Base-by-base conservation (phyloP, 2,113 vertebrate genomes). In the Megatriorchis doriae region DNA sequence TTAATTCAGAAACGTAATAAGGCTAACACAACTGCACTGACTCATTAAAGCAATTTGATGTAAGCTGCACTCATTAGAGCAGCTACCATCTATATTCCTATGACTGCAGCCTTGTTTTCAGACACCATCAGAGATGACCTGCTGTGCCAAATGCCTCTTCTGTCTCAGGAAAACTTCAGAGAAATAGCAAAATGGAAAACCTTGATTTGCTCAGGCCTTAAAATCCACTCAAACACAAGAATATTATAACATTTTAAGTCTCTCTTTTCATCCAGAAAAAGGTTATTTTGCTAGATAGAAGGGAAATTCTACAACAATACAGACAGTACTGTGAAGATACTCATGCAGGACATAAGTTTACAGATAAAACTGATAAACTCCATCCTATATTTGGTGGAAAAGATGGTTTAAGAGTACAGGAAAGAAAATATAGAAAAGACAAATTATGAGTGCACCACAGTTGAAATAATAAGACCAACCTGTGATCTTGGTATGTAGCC, bases 11-110 rank as follows among this genome's bases (percentile, higher is more conserved):
- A 38, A n/a, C 68, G 81, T 71, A 97, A 52, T 77, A 82, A 83
- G 90, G 63, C 90, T 62, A 89, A 81, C 62, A 74, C 74, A 94
- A 88, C 74, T 55, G 62, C 80, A 72, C 40, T 53, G 93, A 58
- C 89, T 97, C 95, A 95, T 91, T 96, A 94, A 71, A 84, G 67
- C 67, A 85, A 94, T 95, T 72, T 43, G 70, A 89, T 87, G 88
- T 74, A 93, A 91, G 79, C 81, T 80, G 84, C 43, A 15, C 86
- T 96, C 72, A 40, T 94, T 86, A 94, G 61, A 84, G 62, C 77
- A 52, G 84, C 67, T 48, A 63, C 83, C 93, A 90, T 94, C 92
- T 17, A 48, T 29, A 82, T 63, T 68, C 38, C 88, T 86, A 21
- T 4, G 73, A 87, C 75, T n/a, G 78, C 50, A 74, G 78, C 74